phyloP scores from a whole-genome alignment of 2,888 invertebrate species.

The Stramonita haemastoma region DNA sequence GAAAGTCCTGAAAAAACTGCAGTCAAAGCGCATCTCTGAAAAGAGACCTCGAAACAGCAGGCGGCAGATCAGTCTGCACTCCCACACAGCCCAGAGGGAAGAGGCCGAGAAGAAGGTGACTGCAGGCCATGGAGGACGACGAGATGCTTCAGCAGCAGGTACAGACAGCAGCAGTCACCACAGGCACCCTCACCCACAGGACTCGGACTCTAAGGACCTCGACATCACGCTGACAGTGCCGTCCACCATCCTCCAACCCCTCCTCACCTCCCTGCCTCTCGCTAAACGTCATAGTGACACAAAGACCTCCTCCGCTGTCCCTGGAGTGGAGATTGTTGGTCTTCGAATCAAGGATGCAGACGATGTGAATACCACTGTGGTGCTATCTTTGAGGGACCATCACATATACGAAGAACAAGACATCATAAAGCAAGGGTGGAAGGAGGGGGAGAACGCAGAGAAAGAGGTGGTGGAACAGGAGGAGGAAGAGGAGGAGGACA shows the following conservation, averaged over 20 bases:
- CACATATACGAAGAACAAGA: neutral
- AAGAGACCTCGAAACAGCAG: neutral
- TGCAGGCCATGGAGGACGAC: neutral
- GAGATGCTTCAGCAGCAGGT: no score
- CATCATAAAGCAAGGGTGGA: neutral
- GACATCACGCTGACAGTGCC: slow-evolving; percentile 10
- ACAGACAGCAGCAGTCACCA: neutral
- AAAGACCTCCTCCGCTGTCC: neutral
- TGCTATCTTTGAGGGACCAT: slow-evolving; percentile 31
- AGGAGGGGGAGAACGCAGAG: neutral
- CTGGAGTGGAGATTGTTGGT: slow-evolving; percentile 23
- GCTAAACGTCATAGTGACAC: neutral
- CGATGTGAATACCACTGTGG: slow-evolving; percentile 24
- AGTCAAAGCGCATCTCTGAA: neutral
- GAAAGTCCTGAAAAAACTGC: slow-evolving; percentile 5
- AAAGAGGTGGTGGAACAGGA: neutral
- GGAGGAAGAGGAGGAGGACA: neutral
- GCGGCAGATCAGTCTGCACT: neutral
- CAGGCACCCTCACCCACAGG: neutral
- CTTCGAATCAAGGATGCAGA: neutral
- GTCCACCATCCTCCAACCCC: neutral
- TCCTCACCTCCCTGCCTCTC: slow-evolving; percentile 8
- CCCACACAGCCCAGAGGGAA: neutral
- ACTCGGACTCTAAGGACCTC: slow-evolving; percentile 7
- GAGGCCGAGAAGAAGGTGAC: neutral